Conservation (phyloP, 2,797 vertebrate species). For the Acrocephalus scirpaceus region DNA sequence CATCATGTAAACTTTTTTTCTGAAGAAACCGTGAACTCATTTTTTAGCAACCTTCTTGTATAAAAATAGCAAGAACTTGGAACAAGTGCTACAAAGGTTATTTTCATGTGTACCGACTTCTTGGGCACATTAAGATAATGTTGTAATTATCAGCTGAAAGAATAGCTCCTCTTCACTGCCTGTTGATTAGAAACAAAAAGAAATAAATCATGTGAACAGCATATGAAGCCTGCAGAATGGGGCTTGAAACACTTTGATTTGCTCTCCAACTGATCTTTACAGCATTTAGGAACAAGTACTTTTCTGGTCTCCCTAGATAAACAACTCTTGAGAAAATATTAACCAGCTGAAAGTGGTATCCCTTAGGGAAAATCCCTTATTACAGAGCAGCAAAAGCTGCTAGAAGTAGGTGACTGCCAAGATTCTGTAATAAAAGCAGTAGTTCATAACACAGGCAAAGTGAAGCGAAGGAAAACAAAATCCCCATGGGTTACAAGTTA, state of each 20-base stretch:
- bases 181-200: conserved; percentile 1
- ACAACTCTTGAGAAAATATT: conserved; percentile 29
- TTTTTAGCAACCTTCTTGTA: background rate
- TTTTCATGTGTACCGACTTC: background rate
- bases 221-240: background rate
- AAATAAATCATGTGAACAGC: background rate
- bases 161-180: background rate
- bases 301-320: conserved; percentile 18
- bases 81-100: background rate
- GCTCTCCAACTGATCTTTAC: background rate
- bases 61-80: background rate
- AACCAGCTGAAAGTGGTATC: background rate
- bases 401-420: background rate
- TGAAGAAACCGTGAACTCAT: background rate
- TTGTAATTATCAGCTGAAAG: conserved; percentile 9
- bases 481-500: background rate
- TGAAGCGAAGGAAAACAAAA: background rate
- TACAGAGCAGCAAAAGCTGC: background rate
- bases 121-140: background rate
- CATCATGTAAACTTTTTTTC: background rate
- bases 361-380: background rate
- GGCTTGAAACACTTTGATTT: background rate
- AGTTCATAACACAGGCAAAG: background rate
- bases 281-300: background rate
- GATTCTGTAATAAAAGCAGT: background rate